phyloP scores from a whole-genome alignment of 2,797 vertebrate species.

The Gadopsis bispinosus region DNA sequence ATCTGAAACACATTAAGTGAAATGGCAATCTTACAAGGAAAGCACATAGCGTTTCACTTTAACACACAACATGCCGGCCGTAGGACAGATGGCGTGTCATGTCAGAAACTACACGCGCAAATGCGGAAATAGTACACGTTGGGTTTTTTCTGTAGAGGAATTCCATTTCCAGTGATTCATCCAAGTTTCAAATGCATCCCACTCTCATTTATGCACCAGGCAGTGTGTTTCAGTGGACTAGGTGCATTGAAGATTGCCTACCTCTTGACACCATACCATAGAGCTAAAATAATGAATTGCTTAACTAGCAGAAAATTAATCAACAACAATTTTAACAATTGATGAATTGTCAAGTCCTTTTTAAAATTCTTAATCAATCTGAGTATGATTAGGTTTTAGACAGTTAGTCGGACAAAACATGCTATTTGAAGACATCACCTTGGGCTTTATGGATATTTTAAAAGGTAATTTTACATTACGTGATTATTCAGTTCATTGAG shows the following conservation, averaged over 20 bases:
- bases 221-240: background rate
- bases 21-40: slow-evolving; percentile 18
- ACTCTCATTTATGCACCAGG: slow-evolving; percentile 5
- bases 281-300: background rate
- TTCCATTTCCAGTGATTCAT: slow-evolving; percentile 20
- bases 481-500: background rate
- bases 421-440: background rate
- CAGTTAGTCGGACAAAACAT: background rate
- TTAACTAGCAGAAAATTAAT: background rate
- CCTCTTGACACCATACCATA: background rate
- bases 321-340: background rate
- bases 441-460: background rate
- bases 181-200: slow-evolving; percentile 27
- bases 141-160: slow-evolving; percentile 11
- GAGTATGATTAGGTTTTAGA: background rate
- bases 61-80: slow-evolving; percentile 6
- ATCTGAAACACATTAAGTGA: slow-evolving; percentile 80
- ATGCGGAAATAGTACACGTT: slow-evolving; percentile 16
- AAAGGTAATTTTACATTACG: background rate
- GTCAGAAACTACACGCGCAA: slow-evolving; percentile 4
- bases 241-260: background rate
- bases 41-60: slow-evolving; percentile 46
- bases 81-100: slow-evolving; percentile 12
- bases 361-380: background rate
- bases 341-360: background rate